Percentiles rank a stretch among this genome's conserved stretches.
Evolutionary conservation across 2,888 invertebrate genomes (phyloP).

Genomic region (Fragum fragum): DNA sequence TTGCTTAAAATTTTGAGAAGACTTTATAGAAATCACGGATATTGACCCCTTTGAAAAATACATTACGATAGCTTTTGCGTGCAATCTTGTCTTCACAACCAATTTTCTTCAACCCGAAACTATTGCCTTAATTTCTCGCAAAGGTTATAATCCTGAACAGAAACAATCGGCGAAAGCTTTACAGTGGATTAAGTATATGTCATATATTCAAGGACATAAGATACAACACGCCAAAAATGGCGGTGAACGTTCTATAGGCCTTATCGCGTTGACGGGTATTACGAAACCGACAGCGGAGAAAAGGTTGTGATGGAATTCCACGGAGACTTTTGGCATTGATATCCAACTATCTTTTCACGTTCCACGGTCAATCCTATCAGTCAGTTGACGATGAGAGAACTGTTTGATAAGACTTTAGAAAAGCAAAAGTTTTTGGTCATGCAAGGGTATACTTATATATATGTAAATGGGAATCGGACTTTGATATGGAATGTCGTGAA

Average conservation of each 20-base stretch:
- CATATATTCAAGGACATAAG: conserved; percentile 28
- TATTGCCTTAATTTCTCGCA: conserved; percentile 48
- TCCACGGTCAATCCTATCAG: no score
- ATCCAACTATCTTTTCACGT: no score
- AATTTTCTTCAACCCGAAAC: conserved; percentile 34
- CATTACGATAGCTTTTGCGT: conserved; percentile 54
- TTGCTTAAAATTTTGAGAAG: conserved; percentile 33
- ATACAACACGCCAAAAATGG: conserved; percentile 49
- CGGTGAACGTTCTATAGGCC: conserved; percentile 46
- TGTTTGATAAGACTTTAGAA: conserved; percentile 43
- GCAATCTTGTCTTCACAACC: conserved; percentile 38
- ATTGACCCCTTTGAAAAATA: conserved; percentile 56
- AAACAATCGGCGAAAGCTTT: no score
- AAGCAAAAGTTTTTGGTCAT: conserved; percentile 42
- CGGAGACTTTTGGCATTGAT: conserved; percentile 55
- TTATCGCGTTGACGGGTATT: conserved; percentile 48
- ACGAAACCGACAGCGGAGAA: conserved; percentile 27
- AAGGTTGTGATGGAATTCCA: conserved; percentile 50
- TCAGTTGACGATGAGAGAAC: conserved; percentile 49
- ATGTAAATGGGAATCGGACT: no score
- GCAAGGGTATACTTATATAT: conserved; percentile 68
- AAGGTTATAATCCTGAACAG: conserved; percentile 54
- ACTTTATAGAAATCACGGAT: conserved; percentile 39
- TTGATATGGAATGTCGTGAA: no score
- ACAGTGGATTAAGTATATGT: conserved; percentile 55